Evolutionary conservation across 2,888 invertebrate species (phyloP).

Genomic region (Chydorus sphaericus): DNA sequence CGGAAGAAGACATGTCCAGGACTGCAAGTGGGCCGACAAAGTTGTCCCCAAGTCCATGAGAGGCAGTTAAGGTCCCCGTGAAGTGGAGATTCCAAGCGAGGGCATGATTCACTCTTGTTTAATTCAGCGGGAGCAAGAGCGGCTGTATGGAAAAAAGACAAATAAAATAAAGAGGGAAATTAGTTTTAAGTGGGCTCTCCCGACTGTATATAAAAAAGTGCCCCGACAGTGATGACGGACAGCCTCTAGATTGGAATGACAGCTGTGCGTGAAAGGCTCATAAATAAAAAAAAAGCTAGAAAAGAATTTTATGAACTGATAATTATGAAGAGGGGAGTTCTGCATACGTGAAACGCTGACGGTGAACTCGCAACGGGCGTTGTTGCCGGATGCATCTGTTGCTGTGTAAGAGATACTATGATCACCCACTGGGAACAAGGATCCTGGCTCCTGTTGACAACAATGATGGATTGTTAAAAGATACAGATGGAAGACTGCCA

Average conservation of each 20-base stretch:
- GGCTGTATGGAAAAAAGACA: background rate
- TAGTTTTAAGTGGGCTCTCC: too few relatives aligned
- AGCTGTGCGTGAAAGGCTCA: too few relatives aligned
- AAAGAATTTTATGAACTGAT: too few relatives aligned
- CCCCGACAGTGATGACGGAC: too few relatives aligned
- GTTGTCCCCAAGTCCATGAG: slow-evolving; percentile 13
- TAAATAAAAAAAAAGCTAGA: background rate
- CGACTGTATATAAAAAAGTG: too few relatives aligned
- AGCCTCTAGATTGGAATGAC: too few relatives aligned
- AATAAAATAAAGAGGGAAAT: background rate
- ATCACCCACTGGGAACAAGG: slow-evolving; percentile 77
- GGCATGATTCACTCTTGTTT: slow-evolving; percentile 10
- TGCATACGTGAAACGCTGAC: slow-evolving; percentile 62
- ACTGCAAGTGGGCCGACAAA: slow-evolving; percentile 10
- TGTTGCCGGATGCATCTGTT: slow-evolving; percentile 78
- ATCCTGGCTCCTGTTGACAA: slow-evolving; percentile 65
- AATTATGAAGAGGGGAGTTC: background rate
- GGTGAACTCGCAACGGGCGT: slow-evolving; percentile 79
- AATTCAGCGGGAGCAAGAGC: background rate
- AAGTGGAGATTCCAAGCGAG: slow-evolving; percentile 4
- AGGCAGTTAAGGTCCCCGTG: slow-evolving; percentile 12
- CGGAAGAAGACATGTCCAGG: slow-evolving; percentile 14
- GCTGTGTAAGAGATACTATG: slow-evolving; percentile 89
- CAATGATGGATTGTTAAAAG: background rate
- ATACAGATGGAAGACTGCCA: background rate